A percentile compares a stretch with the other conserved stretches of the same genome.
Conservation (phyloP, 2,797 vertebrate genomes). For the Apogon hyalosoma region DNA sequence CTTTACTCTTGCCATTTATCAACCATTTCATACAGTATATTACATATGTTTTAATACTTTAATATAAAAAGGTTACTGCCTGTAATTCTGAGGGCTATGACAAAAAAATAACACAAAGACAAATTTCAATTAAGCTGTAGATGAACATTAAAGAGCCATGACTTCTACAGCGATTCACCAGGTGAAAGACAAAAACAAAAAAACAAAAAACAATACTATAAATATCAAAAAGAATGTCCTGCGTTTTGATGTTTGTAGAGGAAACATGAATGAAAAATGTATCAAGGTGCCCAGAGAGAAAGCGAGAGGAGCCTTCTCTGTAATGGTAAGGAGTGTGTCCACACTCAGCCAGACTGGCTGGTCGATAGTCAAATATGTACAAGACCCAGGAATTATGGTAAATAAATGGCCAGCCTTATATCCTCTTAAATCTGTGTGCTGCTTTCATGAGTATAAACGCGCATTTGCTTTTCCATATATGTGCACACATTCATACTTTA, state of each 20-base stretch:
- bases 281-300: constrained; percentile 32
- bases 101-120: constrained; percentile 21
- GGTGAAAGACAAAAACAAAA: constrained; percentile 44
- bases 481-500: no score
- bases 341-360: constrained; percentile 14
- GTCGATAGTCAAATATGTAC: constrained; percentile 32
- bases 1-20: constrained; percentile 22
- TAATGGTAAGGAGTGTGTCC: constrained; percentile 23
- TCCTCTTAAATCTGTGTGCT: constrained; percentile 20
- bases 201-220: constrained; percentile 2
- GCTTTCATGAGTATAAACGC: no score
- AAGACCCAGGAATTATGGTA: constrained; percentile 48
- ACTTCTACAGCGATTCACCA: constrained; percentile 15
- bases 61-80: constrained; percentile 32
- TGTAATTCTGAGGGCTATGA: constrained; percentile 27
- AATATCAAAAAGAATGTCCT: constrained; percentile 62
- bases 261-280: constrained; percentile 58
- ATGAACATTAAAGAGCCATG: constrained; percentile 56
- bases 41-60: constrained; percentile 11
- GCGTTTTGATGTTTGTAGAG: constrained; percentile 54
- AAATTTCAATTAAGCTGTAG: constrained; percentile 46
- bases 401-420: constrained; percentile 43
- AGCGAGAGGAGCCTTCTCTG: constrained; percentile 1
- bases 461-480: not conserved
- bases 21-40: constrained; percentile 2